Conservation (phyloP, 2,888 invertebrate genomes). For the Pilophorus perplexus region DNA sequence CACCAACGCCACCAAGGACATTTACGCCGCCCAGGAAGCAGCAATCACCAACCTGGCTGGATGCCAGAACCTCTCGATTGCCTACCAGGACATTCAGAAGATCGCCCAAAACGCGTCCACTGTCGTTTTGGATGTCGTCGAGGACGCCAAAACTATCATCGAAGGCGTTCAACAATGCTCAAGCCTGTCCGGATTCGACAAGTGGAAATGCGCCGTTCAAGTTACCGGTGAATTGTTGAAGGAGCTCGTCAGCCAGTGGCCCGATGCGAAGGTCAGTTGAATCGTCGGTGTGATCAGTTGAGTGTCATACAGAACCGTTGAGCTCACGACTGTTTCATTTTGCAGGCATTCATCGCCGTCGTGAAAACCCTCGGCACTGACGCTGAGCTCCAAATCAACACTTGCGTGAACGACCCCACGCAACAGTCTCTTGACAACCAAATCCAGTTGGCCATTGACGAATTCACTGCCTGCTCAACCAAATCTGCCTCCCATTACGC, state of each 20-base stretch:
- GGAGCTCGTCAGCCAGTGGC: slow-evolving; percentile 20
- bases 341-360: slow-evolving; percentile 6
- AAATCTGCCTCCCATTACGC: too few relatives aligned
- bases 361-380: neutral
- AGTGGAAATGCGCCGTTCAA: slow-evolving; percentile 20
- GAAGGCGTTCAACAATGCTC: slow-evolving; percentile 8
- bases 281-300: neutral
- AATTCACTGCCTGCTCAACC: slow-evolving; percentile 6
- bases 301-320: neutral
- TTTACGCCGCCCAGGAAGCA: slow-evolving; percentile 2
- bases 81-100: slow-evolving; percentile 19
- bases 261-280: slow-evolving; percentile 18
- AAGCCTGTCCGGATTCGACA: neutral
- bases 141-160: slow-evolving; percentile 14
- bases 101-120: slow-evolving; percentile 7
- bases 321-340: too few relatives aligned
- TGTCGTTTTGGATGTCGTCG: slow-evolving; percentile 5
- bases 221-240: neutral
- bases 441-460: slow-evolving; percentile 7
- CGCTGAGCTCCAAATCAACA: neutral
- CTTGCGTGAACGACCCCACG: slow-evolving; percentile 2
- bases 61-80: slow-evolving; percentile 18
- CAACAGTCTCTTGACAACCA: slow-evolving; percentile 1
- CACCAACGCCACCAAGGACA: slow-evolving; percentile 28
- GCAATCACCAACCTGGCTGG: neutral